Evolutionary conservation across 2,113 vertebrate genomes (phyloP).

Genomic region (Helogale parvula): DNA sequence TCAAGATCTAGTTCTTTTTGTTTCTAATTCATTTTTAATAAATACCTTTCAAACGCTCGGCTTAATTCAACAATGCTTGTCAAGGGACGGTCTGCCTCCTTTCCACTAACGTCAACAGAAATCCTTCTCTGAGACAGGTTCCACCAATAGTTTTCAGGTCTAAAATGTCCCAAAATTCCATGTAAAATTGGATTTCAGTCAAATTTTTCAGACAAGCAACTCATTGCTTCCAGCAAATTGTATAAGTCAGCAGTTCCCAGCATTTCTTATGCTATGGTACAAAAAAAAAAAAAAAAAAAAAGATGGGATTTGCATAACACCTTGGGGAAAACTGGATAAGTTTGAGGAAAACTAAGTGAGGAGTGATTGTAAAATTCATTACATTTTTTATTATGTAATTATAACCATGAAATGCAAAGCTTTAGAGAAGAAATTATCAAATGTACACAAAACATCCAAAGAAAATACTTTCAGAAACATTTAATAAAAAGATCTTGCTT

Average conservation of each 20-base stretch:
- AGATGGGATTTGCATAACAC: background rate
- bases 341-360: background rate
- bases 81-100: background rate
- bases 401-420: background rate
- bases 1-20: background rate
- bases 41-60: background rate
- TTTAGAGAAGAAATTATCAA: constrained; percentile 19
- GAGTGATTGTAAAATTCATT: constrained; percentile 24
- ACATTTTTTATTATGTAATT: background rate
- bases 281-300: constrained; percentile 16
- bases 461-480: constrained; percentile 29
- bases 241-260: background rate
- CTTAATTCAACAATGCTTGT: background rate
- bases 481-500: constrained; percentile 16
- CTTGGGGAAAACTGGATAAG: background rate
- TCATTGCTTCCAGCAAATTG: constrained; percentile 40
- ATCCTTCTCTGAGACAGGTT: background rate
- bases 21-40: background rate
- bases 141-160: background rate
- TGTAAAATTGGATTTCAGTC: constrained; percentile 28
- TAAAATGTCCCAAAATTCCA: constrained; percentile 11
- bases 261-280: background rate
- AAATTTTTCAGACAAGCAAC: constrained; percentile 2
- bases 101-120: background rate
- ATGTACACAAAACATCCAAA: background rate